Conservation (phyloP, 1,140 invertebrate species). For the Ridgeia piscesae region DNA sequence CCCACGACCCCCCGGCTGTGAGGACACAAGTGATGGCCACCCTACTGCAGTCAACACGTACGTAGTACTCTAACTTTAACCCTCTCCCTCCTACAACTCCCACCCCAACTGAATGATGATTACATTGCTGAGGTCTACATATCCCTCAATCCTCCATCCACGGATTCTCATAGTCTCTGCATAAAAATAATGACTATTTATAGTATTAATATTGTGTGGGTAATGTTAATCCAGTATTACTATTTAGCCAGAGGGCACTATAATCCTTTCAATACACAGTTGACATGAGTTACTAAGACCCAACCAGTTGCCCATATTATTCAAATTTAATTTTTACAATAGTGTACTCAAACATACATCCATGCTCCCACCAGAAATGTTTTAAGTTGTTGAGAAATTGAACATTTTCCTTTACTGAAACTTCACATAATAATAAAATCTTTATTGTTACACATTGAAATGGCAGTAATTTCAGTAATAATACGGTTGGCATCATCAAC, state of each 20-base stretch:
- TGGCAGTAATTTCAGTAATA: no score
- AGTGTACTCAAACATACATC: not conserved
- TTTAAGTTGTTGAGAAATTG: not conserved
- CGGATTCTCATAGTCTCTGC: no score
- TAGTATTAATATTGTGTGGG: not conserved
- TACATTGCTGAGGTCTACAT: no score
- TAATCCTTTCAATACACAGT: not conserved
- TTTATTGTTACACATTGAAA: no score
- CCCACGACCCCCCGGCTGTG: slow-evolving; percentile 57
- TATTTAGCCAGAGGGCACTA: not conserved
- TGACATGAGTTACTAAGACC: not conserved
- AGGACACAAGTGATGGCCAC: slow-evolving; percentile 11
- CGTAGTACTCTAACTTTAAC: not conserved
- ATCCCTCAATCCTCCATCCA: no score
- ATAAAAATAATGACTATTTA: not conserved
- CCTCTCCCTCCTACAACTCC: no score
- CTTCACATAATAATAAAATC: not conserved
- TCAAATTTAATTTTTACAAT: not conserved
- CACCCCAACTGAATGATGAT: no score
- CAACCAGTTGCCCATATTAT: not conserved
- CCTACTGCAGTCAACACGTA: not conserved
- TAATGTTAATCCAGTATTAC: not conserved
- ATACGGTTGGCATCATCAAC: no score
- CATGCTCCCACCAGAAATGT: not conserved
- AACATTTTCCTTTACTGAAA: not conserved